A percentile compares a stretch with the other conserved stretches of the same genome.
Evolutionary conservation across 2,113 vertebrate species (phyloP).

Genomic region (Onychostoma macrolepis): DNA sequence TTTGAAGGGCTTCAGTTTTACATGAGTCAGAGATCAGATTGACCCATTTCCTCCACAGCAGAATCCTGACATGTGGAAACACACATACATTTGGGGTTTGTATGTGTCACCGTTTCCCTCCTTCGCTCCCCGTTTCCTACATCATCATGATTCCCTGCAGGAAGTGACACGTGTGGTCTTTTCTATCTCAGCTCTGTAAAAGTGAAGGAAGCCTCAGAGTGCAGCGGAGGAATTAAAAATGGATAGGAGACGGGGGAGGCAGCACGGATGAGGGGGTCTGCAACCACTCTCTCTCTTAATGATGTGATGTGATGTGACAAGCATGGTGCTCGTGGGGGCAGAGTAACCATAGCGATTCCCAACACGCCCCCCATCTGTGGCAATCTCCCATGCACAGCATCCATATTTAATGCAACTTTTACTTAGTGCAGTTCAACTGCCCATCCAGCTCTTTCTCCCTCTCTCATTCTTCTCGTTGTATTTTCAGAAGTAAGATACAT

Average conservation of each 20-base stretch:
- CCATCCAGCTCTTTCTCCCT: constrained; percentile 1
- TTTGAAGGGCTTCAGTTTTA: constrained; percentile 33
- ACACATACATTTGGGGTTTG: constrained; percentile 24
- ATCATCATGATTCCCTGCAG: constrained; percentile 47
- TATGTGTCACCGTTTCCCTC: neutral
- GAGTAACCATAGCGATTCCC: constrained; percentile 55
- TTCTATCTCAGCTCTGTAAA: constrained; percentile 29
- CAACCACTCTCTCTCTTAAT: constrained; percentile 24
- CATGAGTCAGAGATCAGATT: constrained; percentile 47
- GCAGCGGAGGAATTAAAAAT: constrained; percentile 40
- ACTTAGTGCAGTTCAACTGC: constrained; percentile 44
- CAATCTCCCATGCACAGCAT: constrained; percentile 51
- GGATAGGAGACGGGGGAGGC: constrained; percentile 38
- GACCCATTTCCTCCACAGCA: constrained; percentile 33
- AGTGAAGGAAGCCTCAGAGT: constrained; percentile 39
- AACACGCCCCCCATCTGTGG: constrained; percentile 32
- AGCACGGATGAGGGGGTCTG: constrained; percentile 40
- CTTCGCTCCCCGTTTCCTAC: constrained; percentile 18
- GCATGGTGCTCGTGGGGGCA: constrained; percentile 36
- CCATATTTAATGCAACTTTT: constrained; percentile 58
- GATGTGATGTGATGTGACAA: constrained; percentile 53
- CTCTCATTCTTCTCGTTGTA: constrained; percentile 7
- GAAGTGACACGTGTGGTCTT: constrained; percentile 49
- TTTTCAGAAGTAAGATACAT: constrained; percentile 35
- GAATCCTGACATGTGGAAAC: constrained; percentile 29